Evolutionary conservation across 2,888 invertebrate genomes (phyloP), one percentile per base, ranked within the genome.

Genomic region (Caenorhabditis becei): DNA sequence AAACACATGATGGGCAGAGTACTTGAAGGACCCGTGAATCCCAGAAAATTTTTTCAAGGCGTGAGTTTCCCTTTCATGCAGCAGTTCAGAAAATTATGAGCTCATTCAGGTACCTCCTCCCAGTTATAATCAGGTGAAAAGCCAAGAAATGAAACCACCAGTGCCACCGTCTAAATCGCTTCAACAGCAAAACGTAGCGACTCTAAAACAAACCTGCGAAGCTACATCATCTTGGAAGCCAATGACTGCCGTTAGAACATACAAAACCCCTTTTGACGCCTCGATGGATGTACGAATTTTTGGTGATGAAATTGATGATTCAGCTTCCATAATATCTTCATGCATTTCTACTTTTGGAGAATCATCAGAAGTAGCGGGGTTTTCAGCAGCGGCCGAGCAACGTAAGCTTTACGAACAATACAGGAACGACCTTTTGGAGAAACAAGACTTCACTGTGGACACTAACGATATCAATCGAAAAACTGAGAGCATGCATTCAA

Each of bases 1-100:
- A 84, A 83, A 26, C 79, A 82, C 8, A 66, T 65, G 16, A 71
- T 85, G 65, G 85, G 85, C 28, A 62, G 80, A 61, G 85, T 86
- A 14, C 47, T 86, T 2, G 85, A 86, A 32, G 85, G 85, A 37
- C 85, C 84, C 1, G 77, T 83, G 0, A 61, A 67, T 51, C 83
- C 83, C 3, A 67, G 56, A 14, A 84, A 86, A 53, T 86, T 77
- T 44, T 86, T 83, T 56, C 85, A 86, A 71, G 85, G 84, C 18
- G 84, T 84, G 23, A 62, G 61, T 69, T 16, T 10, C 4, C 32
- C 4, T 32, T 32, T 32, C 32, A 32, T 7, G 10, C 32, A 32
- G 10, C 4, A 32, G 32, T 51, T 53, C 5, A 53, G 4, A 53
- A 5, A 53, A 7, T n/a, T 37, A 49, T 18, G 20, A 7, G 20